Percentiles rank a stretch among this genome's conserved stretches.
Conservation (phyloP, 2,888 invertebrate genomes). For the Cyaniris semiargus region DNA sequence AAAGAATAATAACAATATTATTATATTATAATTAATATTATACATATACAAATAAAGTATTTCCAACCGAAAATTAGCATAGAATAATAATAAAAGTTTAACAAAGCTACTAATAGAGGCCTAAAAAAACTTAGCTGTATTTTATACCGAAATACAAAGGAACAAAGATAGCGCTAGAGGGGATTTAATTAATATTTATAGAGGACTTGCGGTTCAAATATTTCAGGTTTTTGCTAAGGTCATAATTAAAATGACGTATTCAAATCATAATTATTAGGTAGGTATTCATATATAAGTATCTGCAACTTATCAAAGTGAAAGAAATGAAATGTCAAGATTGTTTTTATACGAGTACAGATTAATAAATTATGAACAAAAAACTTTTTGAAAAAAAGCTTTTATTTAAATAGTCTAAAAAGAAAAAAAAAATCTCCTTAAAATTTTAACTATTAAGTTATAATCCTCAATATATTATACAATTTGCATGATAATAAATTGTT, state of each 20-base stretch:
- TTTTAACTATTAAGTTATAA: no score
- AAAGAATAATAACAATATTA: no score
- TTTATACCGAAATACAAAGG: constrained; percentile 15
- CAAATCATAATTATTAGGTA: not conserved
- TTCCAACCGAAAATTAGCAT: not conserved
- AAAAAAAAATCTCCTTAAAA: no score
- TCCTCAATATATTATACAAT: no score
- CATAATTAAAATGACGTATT: not conserved
- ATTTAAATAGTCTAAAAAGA: no score
- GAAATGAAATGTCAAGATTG: not conserved
- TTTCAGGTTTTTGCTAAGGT: constrained; percentile 3
- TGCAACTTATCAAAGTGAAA: not conserved
- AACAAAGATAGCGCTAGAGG: constrained; percentile 7
- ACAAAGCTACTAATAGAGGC: constrained; percentile 17
- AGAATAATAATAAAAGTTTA: not conserved
- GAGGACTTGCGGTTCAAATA: constrained; percentile 12
- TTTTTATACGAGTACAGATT: not conserved
- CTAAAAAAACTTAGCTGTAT: constrained; percentile 10
- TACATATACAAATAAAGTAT: not conserved
- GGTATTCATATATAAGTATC: not conserved
- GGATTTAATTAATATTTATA: constrained; percentile 27
- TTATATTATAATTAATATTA: no score
- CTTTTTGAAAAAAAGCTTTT: no score
- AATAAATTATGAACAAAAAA: no score
- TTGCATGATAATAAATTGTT: no score